Conservation (phyloP, 2,797 vertebrate species). For the Hyperoplus immaculatus region DNA sequence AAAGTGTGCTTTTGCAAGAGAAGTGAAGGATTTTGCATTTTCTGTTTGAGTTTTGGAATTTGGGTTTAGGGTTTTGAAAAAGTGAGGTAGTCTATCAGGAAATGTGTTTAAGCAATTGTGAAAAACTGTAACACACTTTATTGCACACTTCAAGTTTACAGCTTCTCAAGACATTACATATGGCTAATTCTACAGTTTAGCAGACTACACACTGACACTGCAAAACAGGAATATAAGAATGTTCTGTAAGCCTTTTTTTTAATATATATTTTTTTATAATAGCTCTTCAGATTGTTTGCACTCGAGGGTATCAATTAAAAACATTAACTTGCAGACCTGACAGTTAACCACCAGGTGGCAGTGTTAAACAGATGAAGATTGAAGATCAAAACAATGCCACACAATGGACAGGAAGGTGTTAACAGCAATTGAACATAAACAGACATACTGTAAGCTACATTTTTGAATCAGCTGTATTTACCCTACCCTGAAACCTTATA, state of each 20-base stretch:
- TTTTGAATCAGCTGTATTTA: background rate
- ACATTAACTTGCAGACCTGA: background rate
- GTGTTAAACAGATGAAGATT: conserved; percentile 2
- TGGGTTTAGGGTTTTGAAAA: too few species aligned
- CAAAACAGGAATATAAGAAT: too few species aligned
- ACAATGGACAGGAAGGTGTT: background rate
- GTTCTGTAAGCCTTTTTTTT: too few species aligned
- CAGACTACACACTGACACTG: too few species aligned
- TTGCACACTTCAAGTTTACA: background rate
- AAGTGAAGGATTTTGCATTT: too few species aligned
- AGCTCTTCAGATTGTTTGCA: background rate
- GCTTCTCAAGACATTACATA: background rate
- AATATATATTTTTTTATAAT: background rate
- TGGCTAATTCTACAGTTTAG: background rate
- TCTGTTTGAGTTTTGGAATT: too few species aligned
- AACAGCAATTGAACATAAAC: background rate
- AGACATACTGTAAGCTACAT: too few species aligned
- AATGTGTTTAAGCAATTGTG: too few species aligned
- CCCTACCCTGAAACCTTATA: background rate
- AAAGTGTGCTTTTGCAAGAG: too few species aligned
- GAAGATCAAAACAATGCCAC: background rate
- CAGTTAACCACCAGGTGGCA: conserved; percentile 56
- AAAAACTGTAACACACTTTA: background rate
- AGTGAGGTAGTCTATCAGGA: too few species aligned
- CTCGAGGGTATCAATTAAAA: background rate